Evolutionary conservation across 1,140 invertebrate species (phyloP), one percentile per base, ranked within the genome.

Genomic region (Cydia strobilella): DNA sequence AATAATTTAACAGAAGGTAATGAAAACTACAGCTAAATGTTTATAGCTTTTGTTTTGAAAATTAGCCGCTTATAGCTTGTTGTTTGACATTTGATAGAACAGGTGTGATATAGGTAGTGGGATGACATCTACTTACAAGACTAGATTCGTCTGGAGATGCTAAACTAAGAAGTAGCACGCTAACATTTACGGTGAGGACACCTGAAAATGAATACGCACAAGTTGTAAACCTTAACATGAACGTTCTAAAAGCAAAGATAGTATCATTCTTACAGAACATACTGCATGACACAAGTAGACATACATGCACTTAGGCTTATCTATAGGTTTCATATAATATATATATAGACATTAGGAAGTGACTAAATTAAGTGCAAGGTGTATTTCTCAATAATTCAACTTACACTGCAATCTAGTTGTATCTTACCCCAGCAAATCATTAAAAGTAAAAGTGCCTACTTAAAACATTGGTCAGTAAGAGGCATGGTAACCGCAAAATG

Each of bases 131-230:
- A 95, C 95, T 97, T 95, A 98, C 97, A 95, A 98, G 94, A 94
- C 97, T 98, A 85, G 97, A 98, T 94, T 98, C 97, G 93, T 98
- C 97, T 72, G 97, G 97, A 76, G 97, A 98, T 84, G 97, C 97
- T 91, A 98, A 95, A 93, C 97, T 98, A 88, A 98, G 95, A 82
- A 98, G 94, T 90, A 98, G 94, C 78, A 98, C 97, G 93, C 97
- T 98, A 87, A 98, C 97, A 93, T 98, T 98, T 75, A 98, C 97
- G 80, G 96, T 96, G 88, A 98, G 95, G 83, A 97, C 96, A 92
- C 96, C 97, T 97, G 94, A 84, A 96, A 96, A 86, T 35, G 63
- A 84, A 86, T 74, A 75, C 59, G 66, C 27, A 73, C 66, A 72
- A 74, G 66, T 69, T 27, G 65, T 39, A 69, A 69, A 69, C 15